Evolutionary conservation across 2,888 invertebrate genomes (phyloP).

Genomic region (Cheilosia soror): DNA sequence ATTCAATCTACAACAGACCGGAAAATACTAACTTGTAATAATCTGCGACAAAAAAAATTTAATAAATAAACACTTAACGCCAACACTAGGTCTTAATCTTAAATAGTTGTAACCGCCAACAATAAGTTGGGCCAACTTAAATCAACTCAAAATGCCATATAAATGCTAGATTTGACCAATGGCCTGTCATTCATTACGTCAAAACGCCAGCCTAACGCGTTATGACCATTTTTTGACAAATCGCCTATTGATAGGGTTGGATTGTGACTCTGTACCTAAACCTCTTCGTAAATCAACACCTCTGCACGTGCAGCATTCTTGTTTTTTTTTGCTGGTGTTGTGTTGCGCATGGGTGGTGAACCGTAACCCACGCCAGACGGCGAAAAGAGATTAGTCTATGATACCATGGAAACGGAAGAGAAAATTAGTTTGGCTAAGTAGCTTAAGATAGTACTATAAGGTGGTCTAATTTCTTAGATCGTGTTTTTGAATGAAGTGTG

Average conservation of each 20-base stretch:
- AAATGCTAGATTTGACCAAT: conserved; percentile 46
- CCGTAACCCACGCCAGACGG: conserved; percentile 47
- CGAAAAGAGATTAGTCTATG: not conserved
- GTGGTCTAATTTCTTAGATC: conserved; percentile 28
- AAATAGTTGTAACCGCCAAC: not conserved
- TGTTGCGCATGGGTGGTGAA: conserved; percentile 52
- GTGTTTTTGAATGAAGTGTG: conserved; percentile 50
- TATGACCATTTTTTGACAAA: conserved; percentile 50
- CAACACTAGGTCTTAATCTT: conserved; percentile 1
- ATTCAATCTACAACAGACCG: no score
- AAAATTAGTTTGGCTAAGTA: conserved; percentile 36
- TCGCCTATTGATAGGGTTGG: conserved; percentile 1
- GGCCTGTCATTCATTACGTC: conserved; percentile 42
- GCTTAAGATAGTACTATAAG: not conserved
- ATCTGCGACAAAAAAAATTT: no score
- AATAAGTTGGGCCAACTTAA: not conserved
- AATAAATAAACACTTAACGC: not conserved
- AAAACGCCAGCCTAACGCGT: conserved; percentile 7
- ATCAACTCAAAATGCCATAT: conserved; percentile 31
- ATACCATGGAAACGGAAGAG: conserved; percentile 34
- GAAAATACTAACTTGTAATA: no score
- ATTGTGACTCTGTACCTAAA: not conserved
- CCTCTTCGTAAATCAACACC: conserved; percentile 58
- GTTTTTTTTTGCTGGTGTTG: conserved; percentile 11
- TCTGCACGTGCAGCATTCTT: conserved; percentile 61